Evolutionary conservation across 92 coral and sea anemone genomes (phyloP), one percentile per base, ranked within the genome.

Genomic region (Zoanthus solanderi): DNA sequence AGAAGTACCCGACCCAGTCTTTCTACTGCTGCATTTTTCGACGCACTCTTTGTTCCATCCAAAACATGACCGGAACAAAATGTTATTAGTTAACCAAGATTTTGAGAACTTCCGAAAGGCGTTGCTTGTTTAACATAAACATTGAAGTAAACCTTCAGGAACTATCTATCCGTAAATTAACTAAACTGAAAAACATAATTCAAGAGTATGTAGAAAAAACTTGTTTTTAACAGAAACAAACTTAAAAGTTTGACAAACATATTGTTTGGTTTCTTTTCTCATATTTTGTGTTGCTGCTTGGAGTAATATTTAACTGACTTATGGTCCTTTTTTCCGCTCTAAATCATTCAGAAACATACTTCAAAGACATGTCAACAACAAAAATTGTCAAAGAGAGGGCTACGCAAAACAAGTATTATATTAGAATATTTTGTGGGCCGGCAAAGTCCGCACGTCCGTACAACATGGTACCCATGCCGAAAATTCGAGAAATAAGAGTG

Each of bases 21-120:
- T 14, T 23, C 12, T 0, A 50, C 42, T 5, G 56, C 12, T 0
- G 1, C 10, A 50, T 50, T 50, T 63, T 58, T 58, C 66, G n/a
- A 17, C 42, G 31, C 28, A 17, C 47, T 56, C 18, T 63, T 50
- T 9, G 60, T 47, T 23, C 5, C 9, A 5, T 9, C 45, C 52
- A 6, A 76, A 76, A 76, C 81, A 53, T 15, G 81, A 76, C 81
- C 81, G 81, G 57, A 56, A 76, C 81, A 14, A 29, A 76, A 28
- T 17, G 5, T 47, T 5, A 48, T 48, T 75, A 37, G 3, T 37
- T 2, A 44, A 44, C 57, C 10, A n/a, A 4, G 52, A 53, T 3
- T 53, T 52, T 52, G 65, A 16, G 14, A 76, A 29, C 65, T 45
- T 74, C 31, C 78, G 58, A 44, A 74, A 16, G 78, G 57, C 56